Base-by-base conservation (phyloP, 35 echinoderm and acorn worm species). In the Strongylocentrotus purpuratus region DNA sequence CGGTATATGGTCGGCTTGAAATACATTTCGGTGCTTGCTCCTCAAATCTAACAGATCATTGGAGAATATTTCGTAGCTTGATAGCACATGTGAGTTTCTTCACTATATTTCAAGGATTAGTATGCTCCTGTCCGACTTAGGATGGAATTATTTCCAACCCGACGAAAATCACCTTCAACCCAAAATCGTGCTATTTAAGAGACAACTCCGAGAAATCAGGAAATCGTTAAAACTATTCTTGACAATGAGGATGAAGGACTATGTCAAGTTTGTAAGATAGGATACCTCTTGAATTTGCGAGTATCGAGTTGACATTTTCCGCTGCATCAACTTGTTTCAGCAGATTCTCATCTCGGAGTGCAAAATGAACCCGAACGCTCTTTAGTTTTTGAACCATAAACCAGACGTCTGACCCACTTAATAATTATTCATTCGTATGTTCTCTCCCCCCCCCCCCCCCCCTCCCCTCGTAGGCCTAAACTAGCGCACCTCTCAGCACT, bases 261-360 rank as follows among this genome's bases (percentile, higher is more conserved):
- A 78, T 78, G 28, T 28, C 65, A n/a, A 78, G 65, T 18, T n/a
- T n/a, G 8, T 8, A 78, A 55, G 50, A 11, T 9, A 0, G 15
- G 50, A 55, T 14, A 78, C 20, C 20, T n/a, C 65, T 8, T 28
- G 2, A 78, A 22, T 78, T 22, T 28, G 25, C 20, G 65, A 78
- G n/a, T 78, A 78, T 78, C 22, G 65, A 78, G 65, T 22, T 78
- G 65, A 78, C 20, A 78, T 78, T 78, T 78, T 78, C 65, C 65
- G 65, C 65, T 78, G 65, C 65, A 78, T 78, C 65, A 78, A 78
- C 65, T 78, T 78, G 22, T 78, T 78, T 78, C 65, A n/a, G 65
- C 65, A n/a, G 65, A 78, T 78, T 28, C 65, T 78, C 65, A n/a
- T 78, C 65, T 78, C 65, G 20, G 25, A 78, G 28, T 78, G 65